Evolutionary conservation across 2,888 invertebrate species (phyloP).

Genomic region (Cephus runcator): DNA sequence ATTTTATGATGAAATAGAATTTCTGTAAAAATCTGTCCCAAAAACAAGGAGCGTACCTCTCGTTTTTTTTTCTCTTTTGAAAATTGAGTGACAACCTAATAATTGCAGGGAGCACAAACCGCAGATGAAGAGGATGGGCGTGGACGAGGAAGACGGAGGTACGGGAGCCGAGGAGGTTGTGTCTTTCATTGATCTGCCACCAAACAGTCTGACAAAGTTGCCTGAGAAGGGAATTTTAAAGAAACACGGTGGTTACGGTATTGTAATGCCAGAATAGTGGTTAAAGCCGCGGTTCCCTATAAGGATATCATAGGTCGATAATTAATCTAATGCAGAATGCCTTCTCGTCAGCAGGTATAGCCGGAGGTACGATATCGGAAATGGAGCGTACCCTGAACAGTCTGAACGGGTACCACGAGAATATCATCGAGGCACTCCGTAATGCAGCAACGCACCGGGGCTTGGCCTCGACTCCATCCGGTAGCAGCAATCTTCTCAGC

Average conservation of each 20-base stretch:
- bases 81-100: conserved; percentile 4
- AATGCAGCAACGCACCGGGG: conserved; percentile 82
- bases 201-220: conserved; percentile 79
- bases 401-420: conserved; percentile 92
- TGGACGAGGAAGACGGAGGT: conserved; percentile 70
- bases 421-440: conserved; percentile 89
- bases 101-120: conserved; percentile 81
- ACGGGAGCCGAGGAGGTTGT: conserved; percentile 81
- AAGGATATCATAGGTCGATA: neutral
- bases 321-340: neutral
- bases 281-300: conserved; percentile 58
- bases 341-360: conserved; percentile 50
- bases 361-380: conserved; percentile 75
- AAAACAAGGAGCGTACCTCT: neutral
- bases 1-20: neutral
- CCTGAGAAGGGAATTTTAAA: conserved; percentile 94
- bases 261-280: conserved; percentile 73
- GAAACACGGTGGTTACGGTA: conserved; percentile 83
- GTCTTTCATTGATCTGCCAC: conserved; percentile 83
- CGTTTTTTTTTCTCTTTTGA: neutral
- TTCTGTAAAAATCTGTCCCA: neutral
- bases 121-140: conserved; percentile 79
- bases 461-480: conserved; percentile 72
- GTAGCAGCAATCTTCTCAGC: conserved; percentile 74
- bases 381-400: conserved; percentile 90